phyloP scores from a whole-genome alignment of 2,113 vertebrate species.

The Epinephelus lanceolatus region DNA sequence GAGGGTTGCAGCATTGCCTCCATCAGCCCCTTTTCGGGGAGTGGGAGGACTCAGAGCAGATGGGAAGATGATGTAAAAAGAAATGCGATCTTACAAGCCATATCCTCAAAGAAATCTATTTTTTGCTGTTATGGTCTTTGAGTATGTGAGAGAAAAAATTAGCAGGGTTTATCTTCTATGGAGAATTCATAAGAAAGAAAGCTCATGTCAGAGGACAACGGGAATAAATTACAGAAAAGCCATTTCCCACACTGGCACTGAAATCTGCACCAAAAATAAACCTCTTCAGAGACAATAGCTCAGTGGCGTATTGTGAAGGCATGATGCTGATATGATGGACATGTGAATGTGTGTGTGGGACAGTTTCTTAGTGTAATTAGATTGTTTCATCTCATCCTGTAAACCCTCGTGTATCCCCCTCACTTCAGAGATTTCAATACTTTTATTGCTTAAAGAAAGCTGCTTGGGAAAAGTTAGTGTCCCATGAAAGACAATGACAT shows the following conservation, averaged over 20 bases:
- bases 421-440: conserved; percentile 17
- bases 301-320: background rate
- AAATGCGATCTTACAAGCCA: conserved; percentile 46
- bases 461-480: conserved; percentile 55
- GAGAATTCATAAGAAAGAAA: conserved; percentile 23
- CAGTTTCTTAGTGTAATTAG: background rate
- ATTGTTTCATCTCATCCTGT: conserved; percentile 11
- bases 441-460: conserved; percentile 46
- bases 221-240: conserved; percentile 5
- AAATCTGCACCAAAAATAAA: conserved; percentile 36
- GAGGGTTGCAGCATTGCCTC: conserved; percentile 51
- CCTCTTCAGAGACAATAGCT: conserved; percentile 7
- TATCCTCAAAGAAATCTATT: conserved; percentile 40
- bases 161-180: conserved; percentile 17
- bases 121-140: conserved; percentile 27
- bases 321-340: conserved; percentile 11
- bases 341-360: conserved; percentile 6
- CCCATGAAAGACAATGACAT: conserved; percentile 61
- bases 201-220: conserved; percentile 1
- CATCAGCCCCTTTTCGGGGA: conserved; percentile 47
- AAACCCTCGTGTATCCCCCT: background rate
- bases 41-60: conserved; percentile 45
- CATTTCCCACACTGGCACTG: conserved; percentile 19
- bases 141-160: conserved; percentile 10
- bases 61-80: conserved; percentile 60